These are phyloP conservation scores for Buathra laborator DNA, from an alignment of 2,888 invertebrate species.

Conservation along the genomic window DNA sequence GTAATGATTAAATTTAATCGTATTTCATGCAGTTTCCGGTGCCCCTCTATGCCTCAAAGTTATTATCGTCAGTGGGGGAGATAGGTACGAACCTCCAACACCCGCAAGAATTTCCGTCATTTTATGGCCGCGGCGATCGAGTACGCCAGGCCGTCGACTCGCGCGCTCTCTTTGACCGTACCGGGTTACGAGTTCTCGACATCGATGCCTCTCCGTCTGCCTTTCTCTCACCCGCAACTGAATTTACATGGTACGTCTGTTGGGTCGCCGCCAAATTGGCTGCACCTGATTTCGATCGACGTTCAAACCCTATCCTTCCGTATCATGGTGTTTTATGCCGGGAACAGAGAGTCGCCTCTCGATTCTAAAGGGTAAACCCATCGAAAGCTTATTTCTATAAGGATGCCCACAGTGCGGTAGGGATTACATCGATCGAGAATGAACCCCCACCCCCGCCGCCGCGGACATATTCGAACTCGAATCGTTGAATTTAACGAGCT, in stretches of 20 bases:
- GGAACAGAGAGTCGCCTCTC: not conserved
- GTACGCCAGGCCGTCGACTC: conserved; percentile 66
- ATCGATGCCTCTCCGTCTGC: conserved; percentile 51
- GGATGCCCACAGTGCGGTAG: conserved; percentile 41
- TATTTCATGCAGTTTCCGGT: not conserved
- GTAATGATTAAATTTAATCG: conserved; percentile 16
- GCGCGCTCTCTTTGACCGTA: conserved; percentile 37
- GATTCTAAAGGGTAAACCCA: not conserved
- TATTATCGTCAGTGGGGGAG: conserved; percentile 37
- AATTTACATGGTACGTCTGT: conserved; percentile 78
- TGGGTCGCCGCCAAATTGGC: conserved; percentile 81
- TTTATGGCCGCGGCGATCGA: conserved; percentile 39
- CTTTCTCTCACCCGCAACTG: conserved; percentile 52
- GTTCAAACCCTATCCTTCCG: conserved; percentile 60
- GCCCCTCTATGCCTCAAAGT: conserved; percentile 5
- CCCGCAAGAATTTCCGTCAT: conserved; percentile 57
- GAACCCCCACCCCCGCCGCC: conserved; percentile 10
- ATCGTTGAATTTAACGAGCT: conserved; percentile 79
- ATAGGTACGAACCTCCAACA: conserved; percentile 19
- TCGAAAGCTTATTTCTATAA: conserved; percentile 5
- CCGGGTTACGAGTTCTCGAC: conserved; percentile 63
- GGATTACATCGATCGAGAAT: conserved; percentile 52
- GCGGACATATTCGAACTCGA: conserved; percentile 70
- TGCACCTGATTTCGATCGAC: conserved; percentile 82
- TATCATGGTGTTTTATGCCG: conserved; percentile 79